phyloP scores from a whole-genome alignment of 37 sponge, comb jelly and placozoan genomes.

The Spongilla lacustris region DNA sequence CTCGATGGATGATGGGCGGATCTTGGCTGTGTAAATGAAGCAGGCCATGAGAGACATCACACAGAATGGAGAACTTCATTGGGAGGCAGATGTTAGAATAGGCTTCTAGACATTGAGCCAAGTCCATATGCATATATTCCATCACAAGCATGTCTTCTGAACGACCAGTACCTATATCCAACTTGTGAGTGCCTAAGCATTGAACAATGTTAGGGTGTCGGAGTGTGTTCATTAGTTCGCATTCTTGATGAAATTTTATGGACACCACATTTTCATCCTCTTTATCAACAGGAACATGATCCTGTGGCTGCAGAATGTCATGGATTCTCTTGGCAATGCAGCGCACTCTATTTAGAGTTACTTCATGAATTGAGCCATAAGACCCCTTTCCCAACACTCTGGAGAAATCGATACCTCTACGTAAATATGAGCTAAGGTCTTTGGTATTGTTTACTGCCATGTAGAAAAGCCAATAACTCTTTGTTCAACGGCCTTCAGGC shows the following conservation, averaged over 20 bases:
- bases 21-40: constrained; percentile 2
- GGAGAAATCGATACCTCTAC: neutral
- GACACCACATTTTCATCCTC: neutral
- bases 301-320: neutral
- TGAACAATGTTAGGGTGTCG: constrained; percentile 8
- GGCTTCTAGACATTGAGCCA: neutral
- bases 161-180: neutral
- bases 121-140: constrained; percentile 7
- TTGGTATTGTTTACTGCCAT: neutral
- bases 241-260: neutral
- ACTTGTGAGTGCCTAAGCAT: neutral
- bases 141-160: neutral
- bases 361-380: neutral
- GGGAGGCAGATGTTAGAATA: neutral
- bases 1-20: constrained; percentile 9
- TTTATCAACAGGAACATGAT: neutral
- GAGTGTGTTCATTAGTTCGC: neutral
- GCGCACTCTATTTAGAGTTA: neutral
- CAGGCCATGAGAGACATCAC: neutral
- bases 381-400: neutral
- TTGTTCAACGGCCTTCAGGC: too few species aligned
- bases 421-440: neutral
- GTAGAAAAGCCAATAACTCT: neutral
- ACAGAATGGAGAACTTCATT: neutral
- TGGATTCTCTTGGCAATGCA: neutral